phyloP scores from a whole-genome alignment of 2,113 vertebrate species.

The Rhodinocichla rosea region DNA sequence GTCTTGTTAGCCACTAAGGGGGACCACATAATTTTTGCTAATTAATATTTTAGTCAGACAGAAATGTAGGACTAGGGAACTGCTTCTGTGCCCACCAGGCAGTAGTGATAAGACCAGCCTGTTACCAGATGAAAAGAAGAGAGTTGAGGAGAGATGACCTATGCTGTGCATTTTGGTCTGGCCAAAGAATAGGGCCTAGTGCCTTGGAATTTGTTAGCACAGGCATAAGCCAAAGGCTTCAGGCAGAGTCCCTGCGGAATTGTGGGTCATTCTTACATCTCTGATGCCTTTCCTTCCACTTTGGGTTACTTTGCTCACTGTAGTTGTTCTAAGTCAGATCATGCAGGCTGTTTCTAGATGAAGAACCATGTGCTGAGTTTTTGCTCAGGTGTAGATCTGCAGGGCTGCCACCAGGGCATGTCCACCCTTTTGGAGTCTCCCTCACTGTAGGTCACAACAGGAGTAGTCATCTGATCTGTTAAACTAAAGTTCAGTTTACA shows the following conservation, averaged over 20 bases:
- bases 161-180: neutral
- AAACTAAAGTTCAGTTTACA: neutral
- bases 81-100: neutral
- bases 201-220: neutral
- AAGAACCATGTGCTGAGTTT: neutral
- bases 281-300: neutral
- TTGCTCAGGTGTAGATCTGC: neutral
- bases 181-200: neutral
- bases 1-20: neutral
- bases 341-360: neutral
- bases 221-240: neutral
- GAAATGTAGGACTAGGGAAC: neutral
- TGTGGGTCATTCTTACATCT: neutral
- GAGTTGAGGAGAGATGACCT: neutral
- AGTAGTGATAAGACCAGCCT: neutral
- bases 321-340: neutral
- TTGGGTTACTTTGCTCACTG: neutral
- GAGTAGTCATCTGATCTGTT: neutral
- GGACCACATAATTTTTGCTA: neutral
- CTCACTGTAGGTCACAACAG: neutral
- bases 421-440: neutral
- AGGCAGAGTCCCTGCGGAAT: fast-evolving
- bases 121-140: neutral
- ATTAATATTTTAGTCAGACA: neutral
- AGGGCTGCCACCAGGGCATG: fast-evolving